Evolutionary conservation across 2,113 vertebrate species (phyloP).

Genomic region (Plestiodon gilberti): DNA sequence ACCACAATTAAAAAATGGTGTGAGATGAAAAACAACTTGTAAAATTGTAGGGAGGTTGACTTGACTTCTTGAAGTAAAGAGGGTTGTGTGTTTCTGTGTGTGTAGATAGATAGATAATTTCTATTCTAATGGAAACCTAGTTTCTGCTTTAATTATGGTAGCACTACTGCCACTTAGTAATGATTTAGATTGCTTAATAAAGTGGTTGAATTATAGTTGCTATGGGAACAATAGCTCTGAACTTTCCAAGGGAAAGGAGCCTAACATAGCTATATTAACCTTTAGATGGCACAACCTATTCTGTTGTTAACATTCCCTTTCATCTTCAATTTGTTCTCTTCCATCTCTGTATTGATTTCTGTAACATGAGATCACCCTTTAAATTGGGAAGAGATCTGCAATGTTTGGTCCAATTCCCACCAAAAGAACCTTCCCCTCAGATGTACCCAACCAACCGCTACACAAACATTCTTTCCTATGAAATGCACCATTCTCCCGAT

Average conservation of each 20-base stretch:
- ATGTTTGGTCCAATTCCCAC: background rate
- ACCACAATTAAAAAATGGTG: too few species aligned
- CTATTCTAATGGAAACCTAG: background rate
- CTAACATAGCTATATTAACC: background rate
- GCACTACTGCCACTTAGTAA: background rate
- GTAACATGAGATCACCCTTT: background rate
- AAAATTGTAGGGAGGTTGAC: background rate
- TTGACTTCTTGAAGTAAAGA: background rate
- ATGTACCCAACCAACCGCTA: background rate
- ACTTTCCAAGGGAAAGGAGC: background rate
- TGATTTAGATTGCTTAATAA: background rate
- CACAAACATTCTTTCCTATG: background rate
- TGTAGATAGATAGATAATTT: background rate
- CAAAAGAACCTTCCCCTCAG: background rate
- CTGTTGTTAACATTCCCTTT: background rate
- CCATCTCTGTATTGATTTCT: background rate
- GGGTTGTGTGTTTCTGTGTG: too few species aligned
- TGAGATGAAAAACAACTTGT: background rate
- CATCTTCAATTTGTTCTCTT: background rate
- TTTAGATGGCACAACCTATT: background rate
- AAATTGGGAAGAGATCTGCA: background rate
- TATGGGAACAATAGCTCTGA: slow-evolving; percentile 9
- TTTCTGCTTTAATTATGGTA: slow-evolving; percentile 1
- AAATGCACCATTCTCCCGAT: background rate
- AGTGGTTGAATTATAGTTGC: slow-evolving; percentile 4